Conservation (phyloP, 2,888 invertebrate genomes). For the Dendrolimus houi region DNA sequence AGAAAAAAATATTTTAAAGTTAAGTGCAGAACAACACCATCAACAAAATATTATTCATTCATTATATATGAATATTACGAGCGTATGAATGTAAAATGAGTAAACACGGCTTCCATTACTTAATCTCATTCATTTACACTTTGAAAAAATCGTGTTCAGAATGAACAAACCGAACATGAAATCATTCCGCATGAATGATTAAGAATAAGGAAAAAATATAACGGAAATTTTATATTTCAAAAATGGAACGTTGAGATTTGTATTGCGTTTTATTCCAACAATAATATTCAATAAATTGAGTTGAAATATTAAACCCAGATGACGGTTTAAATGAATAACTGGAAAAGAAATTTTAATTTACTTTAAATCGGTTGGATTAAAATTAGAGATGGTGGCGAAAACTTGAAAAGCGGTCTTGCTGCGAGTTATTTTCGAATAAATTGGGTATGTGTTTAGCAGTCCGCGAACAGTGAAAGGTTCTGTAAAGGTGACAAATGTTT, state of each 20-base stretch:
- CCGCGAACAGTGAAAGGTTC: too few species aligned
- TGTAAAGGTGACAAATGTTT: too few species aligned
- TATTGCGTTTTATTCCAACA: constrained; percentile 12
- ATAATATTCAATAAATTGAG: constrained; percentile 18
- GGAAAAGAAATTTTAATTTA: constrained; percentile 9
- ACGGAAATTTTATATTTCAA: constrained; percentile 12
- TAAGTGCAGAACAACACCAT: too few species aligned
- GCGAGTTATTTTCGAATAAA: too few species aligned
- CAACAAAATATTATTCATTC: too few species aligned
- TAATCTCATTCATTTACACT: background rate
- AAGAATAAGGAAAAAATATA: constrained; percentile 9
- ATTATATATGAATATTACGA: too few species aligned
- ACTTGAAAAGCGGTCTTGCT: too few species aligned
- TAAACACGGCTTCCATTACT: background rate
- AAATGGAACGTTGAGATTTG: constrained; percentile 17
- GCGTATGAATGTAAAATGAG: background rate
- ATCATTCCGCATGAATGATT: constrained; percentile 11
- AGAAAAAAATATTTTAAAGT: too few species aligned
- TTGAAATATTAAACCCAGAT: constrained; percentile 21
- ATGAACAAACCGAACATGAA: background rate
- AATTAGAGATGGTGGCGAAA: too few species aligned
- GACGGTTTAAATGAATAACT: constrained; percentile 14
- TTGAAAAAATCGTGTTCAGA: background rate
- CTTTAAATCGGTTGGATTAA: background rate
- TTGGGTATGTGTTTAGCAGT: too few species aligned